These are phyloP conservation scores for Achroia grisella DNA, from an alignment of 1,140 invertebrate genomes.

Conservation along the genomic window DNA sequence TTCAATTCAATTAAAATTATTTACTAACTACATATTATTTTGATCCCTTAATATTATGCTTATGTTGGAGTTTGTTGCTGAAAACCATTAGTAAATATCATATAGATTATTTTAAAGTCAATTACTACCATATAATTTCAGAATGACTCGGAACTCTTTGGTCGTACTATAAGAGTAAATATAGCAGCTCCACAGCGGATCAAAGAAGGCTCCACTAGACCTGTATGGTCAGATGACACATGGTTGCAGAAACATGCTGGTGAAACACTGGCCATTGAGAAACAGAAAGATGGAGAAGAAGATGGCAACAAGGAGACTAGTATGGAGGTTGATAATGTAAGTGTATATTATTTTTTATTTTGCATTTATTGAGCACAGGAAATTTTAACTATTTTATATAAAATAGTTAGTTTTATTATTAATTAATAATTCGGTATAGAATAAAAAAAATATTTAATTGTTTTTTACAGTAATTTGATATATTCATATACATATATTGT, in stretches of 20 bases:
- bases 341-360: slow-evolving; percentile 10
- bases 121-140: slow-evolving; percentile 74
- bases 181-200: slow-evolving; percentile 97
- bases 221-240: slow-evolving; percentile 97
- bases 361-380: too few species aligned
- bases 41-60: too few species aligned
- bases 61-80: too few species aligned
- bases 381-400: too few species aligned
- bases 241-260: slow-evolving; percentile 97
- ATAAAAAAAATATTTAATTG: too few species aligned
- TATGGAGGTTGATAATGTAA: slow-evolving; percentile 33
- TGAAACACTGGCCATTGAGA: slow-evolving; percentile 80
- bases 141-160: slow-evolving; percentile 99
- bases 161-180: slow-evolving; percentile 96
- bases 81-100: too few species aligned
- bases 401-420: slow-evolving; percentile 2
- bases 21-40: too few species aligned
- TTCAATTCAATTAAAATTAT: too few species aligned
- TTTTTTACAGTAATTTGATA: too few species aligned
- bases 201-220: slow-evolving; percentile 94
- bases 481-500: too few species aligned
- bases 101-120: too few species aligned
- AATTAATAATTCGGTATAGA: too few species aligned
- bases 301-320: slow-evolving; percentile 22
- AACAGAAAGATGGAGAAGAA: slow-evolving; percentile 67